phyloP scores from a whole-genome alignment of 2,888 invertebrate species.

The Pyrochroa serraticornis region DNA sequence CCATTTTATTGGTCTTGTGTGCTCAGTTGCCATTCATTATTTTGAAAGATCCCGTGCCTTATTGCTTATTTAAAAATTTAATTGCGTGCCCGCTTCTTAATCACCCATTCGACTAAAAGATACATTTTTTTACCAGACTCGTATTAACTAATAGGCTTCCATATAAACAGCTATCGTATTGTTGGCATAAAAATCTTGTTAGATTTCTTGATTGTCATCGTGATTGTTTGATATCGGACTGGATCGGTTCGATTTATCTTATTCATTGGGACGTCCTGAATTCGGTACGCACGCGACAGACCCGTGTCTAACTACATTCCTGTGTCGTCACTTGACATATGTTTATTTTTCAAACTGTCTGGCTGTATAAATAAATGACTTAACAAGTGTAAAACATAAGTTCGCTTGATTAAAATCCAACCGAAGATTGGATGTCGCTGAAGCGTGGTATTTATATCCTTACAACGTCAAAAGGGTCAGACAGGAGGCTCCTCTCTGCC shows the following conservation, averaged over 20 bases:
- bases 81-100: no score
- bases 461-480: neutral
- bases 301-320: conserved; percentile 44
- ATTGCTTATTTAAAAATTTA: neutral
- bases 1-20: conserved; percentile 41
- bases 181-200: neutral
- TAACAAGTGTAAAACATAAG: conserved; percentile 40
- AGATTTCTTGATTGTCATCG: conserved; percentile 4
- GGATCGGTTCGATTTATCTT: conserved; percentile 16
- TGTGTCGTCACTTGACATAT: conserved; percentile 43
- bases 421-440: conserved; percentile 17
- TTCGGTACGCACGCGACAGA: conserved; percentile 41
- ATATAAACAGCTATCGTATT: no score
- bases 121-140: no score
- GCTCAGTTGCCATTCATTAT: conserved; percentile 38
- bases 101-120: no score
- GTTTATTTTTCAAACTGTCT: conserved; percentile 42
- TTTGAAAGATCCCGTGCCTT: neutral
- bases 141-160: no score
- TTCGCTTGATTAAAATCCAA: conserved; percentile 29
- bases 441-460: conserved; percentile 1
- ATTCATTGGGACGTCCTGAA: conserved; percentile 15
- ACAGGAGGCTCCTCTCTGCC: no score
- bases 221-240: conserved; percentile 9
- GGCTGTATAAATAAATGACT: conserved; percentile 40